These are phyloP conservation scores for Pagrus major DNA, from an alignment of 2,113 vertebrate species.

Conservation along the genomic window DNA sequence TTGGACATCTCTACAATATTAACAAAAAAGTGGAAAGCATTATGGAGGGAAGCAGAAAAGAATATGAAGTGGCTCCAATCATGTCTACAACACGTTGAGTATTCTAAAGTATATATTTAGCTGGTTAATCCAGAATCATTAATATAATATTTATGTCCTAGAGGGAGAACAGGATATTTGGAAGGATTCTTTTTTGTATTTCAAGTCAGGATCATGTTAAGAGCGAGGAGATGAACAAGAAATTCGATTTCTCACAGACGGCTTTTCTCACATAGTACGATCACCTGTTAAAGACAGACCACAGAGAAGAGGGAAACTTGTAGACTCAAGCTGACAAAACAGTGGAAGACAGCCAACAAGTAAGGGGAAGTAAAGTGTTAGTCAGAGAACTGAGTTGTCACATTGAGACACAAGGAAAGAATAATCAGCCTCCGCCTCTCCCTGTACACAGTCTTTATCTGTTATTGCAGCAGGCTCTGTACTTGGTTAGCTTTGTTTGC, in stretches of 20 bases:
- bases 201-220: neutral
- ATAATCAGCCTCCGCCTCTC: neutral
- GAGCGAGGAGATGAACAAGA: neutral
- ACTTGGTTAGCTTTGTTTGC: neutral
- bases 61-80: too few relatives aligned
- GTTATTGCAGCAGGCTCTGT: neutral
- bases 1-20: too few relatives aligned
- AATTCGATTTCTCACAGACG: neutral
- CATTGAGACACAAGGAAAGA: neutral
- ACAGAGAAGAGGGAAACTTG: neutral
- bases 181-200: conserved; percentile 7
- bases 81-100: too few relatives aligned
- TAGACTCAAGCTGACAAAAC: neutral
- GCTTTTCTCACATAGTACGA: neutral
- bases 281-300: neutral
- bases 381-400: neutral
- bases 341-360: neutral
- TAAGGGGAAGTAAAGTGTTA: neutral
- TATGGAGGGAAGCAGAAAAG: too few relatives aligned
- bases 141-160: neutral
- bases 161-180: neutral
- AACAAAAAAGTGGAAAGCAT: too few relatives aligned
- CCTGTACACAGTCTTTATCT: neutral
- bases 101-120: neutral
- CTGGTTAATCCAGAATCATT: neutral